phyloP scores from a whole-genome alignment of 2,113 vertebrate genomes.

The Malurus elegans region DNA sequence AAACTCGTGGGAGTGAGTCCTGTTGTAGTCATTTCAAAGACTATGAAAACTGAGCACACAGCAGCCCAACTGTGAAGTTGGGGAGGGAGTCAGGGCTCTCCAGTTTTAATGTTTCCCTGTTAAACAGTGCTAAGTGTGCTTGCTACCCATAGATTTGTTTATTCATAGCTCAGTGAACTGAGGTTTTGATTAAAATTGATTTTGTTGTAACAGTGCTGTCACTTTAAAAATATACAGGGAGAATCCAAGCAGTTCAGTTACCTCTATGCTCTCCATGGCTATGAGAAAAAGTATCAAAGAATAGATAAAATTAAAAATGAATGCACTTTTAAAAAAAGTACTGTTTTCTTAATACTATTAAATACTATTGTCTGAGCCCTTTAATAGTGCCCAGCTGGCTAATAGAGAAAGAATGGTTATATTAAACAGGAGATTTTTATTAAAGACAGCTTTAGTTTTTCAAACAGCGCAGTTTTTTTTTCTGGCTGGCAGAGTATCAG shows the following conservation, averaged over 20 bases:
- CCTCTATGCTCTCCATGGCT: background rate
- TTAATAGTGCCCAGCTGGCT: background rate
- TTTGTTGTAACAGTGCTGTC: background rate
- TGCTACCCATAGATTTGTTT: background rate
- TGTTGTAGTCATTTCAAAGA: background rate
- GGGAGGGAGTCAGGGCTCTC: background rate
- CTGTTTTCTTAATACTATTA: background rate
- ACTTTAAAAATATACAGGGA: slow-evolving; percentile 27
- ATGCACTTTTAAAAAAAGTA: background rate
- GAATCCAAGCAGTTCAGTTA: slow-evolving; percentile 1
- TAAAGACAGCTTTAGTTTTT: background rate
- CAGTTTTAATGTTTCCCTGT: background rate
- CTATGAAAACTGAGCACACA: background rate
- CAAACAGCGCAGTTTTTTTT: background rate
- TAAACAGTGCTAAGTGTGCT: background rate
- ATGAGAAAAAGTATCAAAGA: background rate
- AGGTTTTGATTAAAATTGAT: background rate
- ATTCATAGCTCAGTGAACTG: background rate
- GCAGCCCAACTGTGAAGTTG: background rate
- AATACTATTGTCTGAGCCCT: background rate
- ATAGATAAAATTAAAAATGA: background rate
- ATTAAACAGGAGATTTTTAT: background rate
- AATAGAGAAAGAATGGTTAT: background rate
- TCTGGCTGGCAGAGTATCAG: background rate
- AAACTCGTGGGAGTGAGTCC: background rate